Percentiles rank a stretch among this genome's conserved stretches.
Evolutionary conservation across 92 coral and sea anemone genomes (phyloP).

Genomic region (Desmophyllum pertusum): DNA sequence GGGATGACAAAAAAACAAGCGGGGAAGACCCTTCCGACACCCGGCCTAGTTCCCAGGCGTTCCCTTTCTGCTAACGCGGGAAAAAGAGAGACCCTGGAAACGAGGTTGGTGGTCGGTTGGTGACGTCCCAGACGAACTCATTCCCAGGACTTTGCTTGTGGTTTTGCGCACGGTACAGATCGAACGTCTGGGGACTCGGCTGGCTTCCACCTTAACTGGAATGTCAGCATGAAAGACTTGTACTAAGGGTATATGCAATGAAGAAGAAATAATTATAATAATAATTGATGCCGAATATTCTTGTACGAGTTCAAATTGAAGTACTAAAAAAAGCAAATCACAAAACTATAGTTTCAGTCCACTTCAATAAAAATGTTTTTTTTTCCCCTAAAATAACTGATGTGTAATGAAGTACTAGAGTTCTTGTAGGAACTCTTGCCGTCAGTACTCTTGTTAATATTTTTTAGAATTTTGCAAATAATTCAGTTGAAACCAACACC

Average conservation of each 20-base stretch:
- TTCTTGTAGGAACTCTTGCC: neutral
- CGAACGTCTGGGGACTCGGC: neutral
- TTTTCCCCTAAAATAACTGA: neutral
- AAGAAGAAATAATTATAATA: neutral
- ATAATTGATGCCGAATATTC: neutral
- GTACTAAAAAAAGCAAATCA: neutral
- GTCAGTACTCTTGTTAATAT: neutral
- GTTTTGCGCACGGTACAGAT: neutral
- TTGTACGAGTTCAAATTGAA: neutral
- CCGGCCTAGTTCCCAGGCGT: neutral
- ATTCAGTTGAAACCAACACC: neutral
- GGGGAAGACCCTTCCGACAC: neutral
- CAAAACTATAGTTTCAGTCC: neutral
- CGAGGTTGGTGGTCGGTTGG: no score
- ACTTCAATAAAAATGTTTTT: neutral
- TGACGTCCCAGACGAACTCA: no score
- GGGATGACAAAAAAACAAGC: neutral
- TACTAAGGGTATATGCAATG: neutral
- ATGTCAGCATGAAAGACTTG: neutral
- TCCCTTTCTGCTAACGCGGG: neutral
- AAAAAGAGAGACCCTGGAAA: no score
- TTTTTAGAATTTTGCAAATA: conserved; percentile 5
- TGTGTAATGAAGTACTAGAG: neutral
- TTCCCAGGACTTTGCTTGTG: no score
- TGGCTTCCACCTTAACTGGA: neutral